Base-by-base conservation (phyloP, 2,888 invertebrate species). In the Pristionchus fissidentatus region DNA sequence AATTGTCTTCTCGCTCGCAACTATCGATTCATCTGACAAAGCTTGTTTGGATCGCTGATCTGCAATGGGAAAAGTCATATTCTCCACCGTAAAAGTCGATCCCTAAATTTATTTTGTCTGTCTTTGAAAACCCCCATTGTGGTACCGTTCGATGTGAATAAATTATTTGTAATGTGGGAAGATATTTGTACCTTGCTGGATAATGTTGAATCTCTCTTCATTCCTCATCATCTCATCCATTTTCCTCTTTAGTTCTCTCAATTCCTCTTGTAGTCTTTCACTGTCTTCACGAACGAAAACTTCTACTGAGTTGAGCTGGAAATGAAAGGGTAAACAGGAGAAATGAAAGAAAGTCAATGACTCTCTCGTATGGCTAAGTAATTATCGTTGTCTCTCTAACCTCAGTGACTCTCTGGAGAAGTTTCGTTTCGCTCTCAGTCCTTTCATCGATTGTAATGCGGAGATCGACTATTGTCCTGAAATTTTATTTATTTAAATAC, bases 391-490 rank as follows among this genome's bases (percentile, higher is more conserved):
- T 49, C 19, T 49, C 19, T 19, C 10, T 3, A 0, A 81, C 80
- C 80, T 81, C 52, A 22, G 80, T 46, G 19, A 81, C 32, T 52
- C 62, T 60, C 46, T 81, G 52, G 32, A 81, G 22, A 26, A 81
- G 35, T 52, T 43, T 81, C 43, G 60, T 60, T 62, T 60, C 80
- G 35, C 62, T 62, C 41, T 81, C 80, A 29, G 80, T 81, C 22
- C 62, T 26, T 81, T 81, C 80, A 35, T 81, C 80, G 32, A 81
- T 81, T 13, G 62, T 26, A n/a, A 81, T 22, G 5, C 62, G 60
- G 19, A 81, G 80, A 32, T 81, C 80, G 46, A 35, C 32, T 26
- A 81, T 57, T 26, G 57, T 79, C 15, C 79, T 79, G 38, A 78
- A 49, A 73, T 73, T 38, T n/a, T 43, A 73, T 46, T 73, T 43